Percentiles rank a stretch among this genome's conserved stretches.
phyloP scores from a whole-genome alignment of 2,113 vertebrate genomes.

The Dinomys branickii region DNA sequence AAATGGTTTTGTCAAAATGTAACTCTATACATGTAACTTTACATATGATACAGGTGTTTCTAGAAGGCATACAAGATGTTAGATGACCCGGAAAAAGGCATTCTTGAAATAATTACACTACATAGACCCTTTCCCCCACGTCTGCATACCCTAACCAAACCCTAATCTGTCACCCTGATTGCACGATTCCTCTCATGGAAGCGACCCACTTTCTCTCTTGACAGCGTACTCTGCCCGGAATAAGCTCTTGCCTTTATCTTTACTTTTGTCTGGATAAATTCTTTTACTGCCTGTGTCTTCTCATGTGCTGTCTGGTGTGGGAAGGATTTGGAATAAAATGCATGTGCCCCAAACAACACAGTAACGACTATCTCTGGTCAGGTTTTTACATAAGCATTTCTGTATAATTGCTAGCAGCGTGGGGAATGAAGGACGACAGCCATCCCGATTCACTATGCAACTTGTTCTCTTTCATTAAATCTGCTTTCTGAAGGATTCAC shows the following conservation, averaged over 20 bases:
- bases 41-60: neutral
- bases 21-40: neutral
- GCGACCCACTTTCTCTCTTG: neutral
- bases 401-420: neutral
- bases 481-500: neutral
- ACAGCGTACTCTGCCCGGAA: neutral
- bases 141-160: neutral
- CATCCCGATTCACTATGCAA: no score
- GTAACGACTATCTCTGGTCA: neutral
- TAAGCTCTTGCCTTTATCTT: neutral
- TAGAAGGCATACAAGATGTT: neutral
- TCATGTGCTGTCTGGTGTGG: neutral
- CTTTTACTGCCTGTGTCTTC: neutral
- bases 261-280: neutral
- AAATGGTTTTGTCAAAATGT: neutral
- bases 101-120: neutral
- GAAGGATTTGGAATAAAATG: neutral
- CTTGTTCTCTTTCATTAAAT: neutral
- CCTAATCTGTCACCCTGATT: neutral
- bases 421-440: neutral
- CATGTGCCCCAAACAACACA: neutral
- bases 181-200: neutral
- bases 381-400: neutral
- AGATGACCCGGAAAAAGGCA: neutral
- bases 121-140: neutral